These are phyloP conservation scores for Lophius americanus DNA, from an alignment of 2,797 vertebrate species.

Conservation along the genomic window DNA sequence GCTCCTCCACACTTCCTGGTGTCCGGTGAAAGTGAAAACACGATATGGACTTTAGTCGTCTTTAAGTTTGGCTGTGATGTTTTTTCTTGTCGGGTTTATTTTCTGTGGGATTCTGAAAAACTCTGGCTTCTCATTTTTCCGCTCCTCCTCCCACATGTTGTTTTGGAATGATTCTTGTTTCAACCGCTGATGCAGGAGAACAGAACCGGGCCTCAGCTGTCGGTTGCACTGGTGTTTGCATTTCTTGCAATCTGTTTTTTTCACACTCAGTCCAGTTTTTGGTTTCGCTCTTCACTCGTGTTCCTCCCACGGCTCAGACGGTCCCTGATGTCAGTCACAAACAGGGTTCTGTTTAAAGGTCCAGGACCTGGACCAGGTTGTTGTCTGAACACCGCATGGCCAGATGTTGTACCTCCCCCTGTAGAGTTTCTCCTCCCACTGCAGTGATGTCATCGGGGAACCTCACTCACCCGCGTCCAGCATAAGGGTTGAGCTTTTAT, in stretches of 20 bases:
- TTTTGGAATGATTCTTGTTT: conserved; percentile 31
- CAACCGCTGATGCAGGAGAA: conserved; percentile 18
- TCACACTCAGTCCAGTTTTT: background rate
- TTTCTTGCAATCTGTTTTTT: background rate
- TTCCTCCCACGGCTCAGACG: too few species aligned
- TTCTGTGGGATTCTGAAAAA: conserved; percentile 45
- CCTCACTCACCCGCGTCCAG: too few species aligned
- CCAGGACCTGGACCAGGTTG: background rate
- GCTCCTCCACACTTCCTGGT: background rate
- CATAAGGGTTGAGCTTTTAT: too few species aligned
- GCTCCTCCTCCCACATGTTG: conserved; percentile 19
- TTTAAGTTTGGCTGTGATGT: conserved; percentile 43
- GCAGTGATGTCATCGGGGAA: too few species aligned
- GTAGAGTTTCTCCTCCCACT: too few species aligned
- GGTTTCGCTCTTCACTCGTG: background rate
- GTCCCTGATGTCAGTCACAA: too few species aligned
- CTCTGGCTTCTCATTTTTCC: conserved; percentile 30
- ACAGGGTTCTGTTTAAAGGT: background rate
- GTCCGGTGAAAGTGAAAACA: conserved; percentile 19
- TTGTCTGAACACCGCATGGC: too few species aligned
- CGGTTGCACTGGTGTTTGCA: too few species aligned
- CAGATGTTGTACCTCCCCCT: too few species aligned
- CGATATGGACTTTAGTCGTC: conserved; percentile 9
- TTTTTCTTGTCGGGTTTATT: conserved; percentile 44
- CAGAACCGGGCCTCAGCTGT: too few species aligned